Percentiles rank a stretch among this genome's conserved stretches.
Conservation (phyloP, 2,888 invertebrate species). For the Acronicta alni region DNA sequence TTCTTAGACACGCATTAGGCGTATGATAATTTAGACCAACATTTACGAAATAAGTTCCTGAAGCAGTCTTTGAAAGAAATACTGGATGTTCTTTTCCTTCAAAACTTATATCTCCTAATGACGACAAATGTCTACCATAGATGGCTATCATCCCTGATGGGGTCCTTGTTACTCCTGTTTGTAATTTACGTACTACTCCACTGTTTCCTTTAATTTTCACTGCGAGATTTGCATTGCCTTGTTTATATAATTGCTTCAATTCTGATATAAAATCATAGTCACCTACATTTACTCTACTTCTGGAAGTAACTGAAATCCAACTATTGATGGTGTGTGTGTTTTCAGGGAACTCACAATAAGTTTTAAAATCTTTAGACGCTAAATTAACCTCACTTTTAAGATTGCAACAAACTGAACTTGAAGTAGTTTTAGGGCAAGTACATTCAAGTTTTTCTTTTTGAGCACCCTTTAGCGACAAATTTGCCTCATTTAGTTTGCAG, state of each 20-base stretch:
- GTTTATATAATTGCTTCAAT: slow-evolving; percentile 39
- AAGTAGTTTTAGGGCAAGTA: neutral
- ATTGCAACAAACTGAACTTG: slow-evolving; percentile 7
- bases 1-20: slow-evolving; percentile 61
- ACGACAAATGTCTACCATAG: slow-evolving; percentile 47
- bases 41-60: slow-evolving; percentile 53
- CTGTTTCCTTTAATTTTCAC: slow-evolving; percentile 54
- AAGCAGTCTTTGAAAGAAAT: slow-evolving; percentile 49
- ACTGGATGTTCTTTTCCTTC: slow-evolving; percentile 54
- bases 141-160: slow-evolving; percentile 60
- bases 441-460: neutral
- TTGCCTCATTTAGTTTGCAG: neutral
- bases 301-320: slow-evolving; percentile 5
- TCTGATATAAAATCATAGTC: slow-evolving; percentile 18
- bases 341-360: slow-evolving; percentile 1
- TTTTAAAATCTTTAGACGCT: neutral
- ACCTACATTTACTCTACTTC: neutral
- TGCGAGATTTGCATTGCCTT: slow-evolving; percentile 25
- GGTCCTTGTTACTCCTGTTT: slow-evolving; percentile 55
- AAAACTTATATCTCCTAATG: slow-evolving; percentile 41
- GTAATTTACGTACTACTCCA: slow-evolving; percentile 37
- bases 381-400: neutral
- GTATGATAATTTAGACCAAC: slow-evolving; percentile 25
- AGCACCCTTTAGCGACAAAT: neutral
- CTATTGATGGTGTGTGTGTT: neutral